A percentile compares a stretch with the other conserved stretches of the same genome.
These are phyloP conservation scores for Pardosa pseudoannulata DNA, from an alignment of 2,888 invertebrate genomes.

Conservation along the genomic window DNA sequence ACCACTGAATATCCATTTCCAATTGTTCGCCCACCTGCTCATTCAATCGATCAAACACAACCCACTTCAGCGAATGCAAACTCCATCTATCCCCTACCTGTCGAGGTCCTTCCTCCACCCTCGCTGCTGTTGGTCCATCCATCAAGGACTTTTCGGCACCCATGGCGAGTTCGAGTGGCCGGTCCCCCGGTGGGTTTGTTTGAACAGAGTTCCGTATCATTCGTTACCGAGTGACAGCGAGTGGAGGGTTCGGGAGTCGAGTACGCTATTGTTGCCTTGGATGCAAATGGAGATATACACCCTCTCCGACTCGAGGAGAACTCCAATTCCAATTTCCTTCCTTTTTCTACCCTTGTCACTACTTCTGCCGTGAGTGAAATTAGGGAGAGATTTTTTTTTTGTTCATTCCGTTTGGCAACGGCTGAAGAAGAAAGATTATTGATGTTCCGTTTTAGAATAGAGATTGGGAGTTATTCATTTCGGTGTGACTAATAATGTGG, in stretches of 20 bases:
- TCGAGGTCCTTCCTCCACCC: not conserved
- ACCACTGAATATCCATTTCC: not conserved
- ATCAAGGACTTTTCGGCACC: conserved; percentile 23
- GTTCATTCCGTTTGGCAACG: too few species aligned
- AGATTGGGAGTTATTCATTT: too few species aligned
- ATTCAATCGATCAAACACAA: not conserved
- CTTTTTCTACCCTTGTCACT: too few species aligned
- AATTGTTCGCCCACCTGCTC: not conserved
- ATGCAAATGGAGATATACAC: not conserved
- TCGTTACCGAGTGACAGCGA: not conserved
- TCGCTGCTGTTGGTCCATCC: conserved; percentile 7
- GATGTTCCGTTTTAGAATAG: too few species aligned
- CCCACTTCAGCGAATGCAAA: not conserved
- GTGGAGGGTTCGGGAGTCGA: too few species aligned
- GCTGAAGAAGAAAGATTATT: too few species aligned
- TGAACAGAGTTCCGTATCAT: conserved; percentile 11
- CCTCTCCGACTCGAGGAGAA: too few species aligned
- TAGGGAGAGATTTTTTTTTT: too few species aligned
- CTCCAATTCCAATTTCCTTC: too few species aligned
- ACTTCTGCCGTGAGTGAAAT: too few species aligned
- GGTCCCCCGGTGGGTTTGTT: conserved; percentile 27
- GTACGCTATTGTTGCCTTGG: not conserved
- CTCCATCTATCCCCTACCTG: not conserved
- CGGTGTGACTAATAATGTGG: too few species aligned
- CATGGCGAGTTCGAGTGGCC: not conserved